These are phyloP conservation scores for Pedetes capensis DNA, from an alignment of 2,113 vertebrate genomes.

Conservation along the genomic window DNA sequence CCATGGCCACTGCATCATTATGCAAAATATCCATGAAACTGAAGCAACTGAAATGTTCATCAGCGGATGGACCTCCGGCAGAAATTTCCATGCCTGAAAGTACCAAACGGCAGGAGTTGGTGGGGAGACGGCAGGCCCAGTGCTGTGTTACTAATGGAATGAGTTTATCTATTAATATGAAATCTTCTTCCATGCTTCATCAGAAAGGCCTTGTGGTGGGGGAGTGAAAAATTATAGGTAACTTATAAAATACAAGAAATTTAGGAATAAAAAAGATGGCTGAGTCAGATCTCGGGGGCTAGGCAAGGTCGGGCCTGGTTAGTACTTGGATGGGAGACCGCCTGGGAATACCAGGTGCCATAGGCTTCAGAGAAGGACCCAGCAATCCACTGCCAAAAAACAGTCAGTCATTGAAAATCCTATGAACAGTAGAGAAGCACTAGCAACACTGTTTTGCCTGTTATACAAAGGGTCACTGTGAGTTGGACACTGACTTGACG, in stretches of 20 bases:
- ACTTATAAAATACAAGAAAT: background rate
- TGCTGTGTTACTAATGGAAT: background rate
- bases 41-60: background rate
- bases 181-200: background rate
- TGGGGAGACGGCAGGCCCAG: background rate
- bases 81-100: background rate
- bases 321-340: too few relatives aligned
- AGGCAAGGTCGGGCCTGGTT: too few relatives aligned
- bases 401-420: too few relatives aligned
- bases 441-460: too few relatives aligned
- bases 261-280: fast-evolving
- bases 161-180: background rate
- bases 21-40: background rate
- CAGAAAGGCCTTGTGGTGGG: background rate
- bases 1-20: background rate
- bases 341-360: too few relatives aligned
- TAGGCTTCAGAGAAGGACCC: too few relatives aligned
- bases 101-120: background rate
- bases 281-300: too few relatives aligned
- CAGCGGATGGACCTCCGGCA: background rate
- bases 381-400: too few relatives aligned
- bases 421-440: too few relatives aligned
- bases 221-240: background rate
- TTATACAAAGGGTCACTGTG: too few relatives aligned
- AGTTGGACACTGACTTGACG: too few relatives aligned